Base-by-base conservation (phyloP, 2,797 vertebrate genomes). In the Capromys pilorides region DNA sequence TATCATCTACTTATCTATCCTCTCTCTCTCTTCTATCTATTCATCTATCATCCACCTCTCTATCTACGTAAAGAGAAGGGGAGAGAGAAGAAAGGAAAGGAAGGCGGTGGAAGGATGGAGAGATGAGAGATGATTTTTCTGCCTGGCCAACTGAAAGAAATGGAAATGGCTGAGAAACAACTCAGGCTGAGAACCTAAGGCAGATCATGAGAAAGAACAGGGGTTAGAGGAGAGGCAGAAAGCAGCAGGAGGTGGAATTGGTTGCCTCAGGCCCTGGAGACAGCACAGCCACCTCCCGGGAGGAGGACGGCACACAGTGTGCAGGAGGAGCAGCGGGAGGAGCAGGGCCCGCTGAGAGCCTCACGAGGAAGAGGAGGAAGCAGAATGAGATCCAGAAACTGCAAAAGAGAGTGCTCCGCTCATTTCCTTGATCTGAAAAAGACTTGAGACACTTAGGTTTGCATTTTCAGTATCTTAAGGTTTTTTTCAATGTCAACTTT, bases 311-410 rank as follows among this genome's bases (percentile, higher is more conserved):
- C 5, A 0, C 18, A 24, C 14, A 4, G 51, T 5, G 62, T 5
- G 1, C 1, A 0, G 1, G 26, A 16, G 51, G 36, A 57, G 8
- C 2, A 7, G 33, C 1, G 36, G n/a, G n/a, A n/a, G n/a, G 45
- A 45, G 45, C 45, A 45, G 45, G 45, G 45, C 36, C 66, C 28
- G 8, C 66, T 1, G 6, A 4, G 24, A 57, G 57, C 10, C 71
- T 64, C 33, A 2, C 4, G 0, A 0, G 13, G 22, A n/a, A 57
- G 18, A n/a, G 33, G 2, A 14, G 22, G 12, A 14, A 51, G 7
- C 6, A 57, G 18, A 49, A 64, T 66, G 13, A 71, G 26, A 86
- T 19, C 31, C 16, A 18, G 16, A 64, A 81, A 45, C 61, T 11
- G 57, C 12, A 6, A n/a, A 61, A 36, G 6, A 41, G 39, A 84